Conservation (phyloP, 2,888 invertebrate genomes). For the Hemithea aestivaria region DNA sequence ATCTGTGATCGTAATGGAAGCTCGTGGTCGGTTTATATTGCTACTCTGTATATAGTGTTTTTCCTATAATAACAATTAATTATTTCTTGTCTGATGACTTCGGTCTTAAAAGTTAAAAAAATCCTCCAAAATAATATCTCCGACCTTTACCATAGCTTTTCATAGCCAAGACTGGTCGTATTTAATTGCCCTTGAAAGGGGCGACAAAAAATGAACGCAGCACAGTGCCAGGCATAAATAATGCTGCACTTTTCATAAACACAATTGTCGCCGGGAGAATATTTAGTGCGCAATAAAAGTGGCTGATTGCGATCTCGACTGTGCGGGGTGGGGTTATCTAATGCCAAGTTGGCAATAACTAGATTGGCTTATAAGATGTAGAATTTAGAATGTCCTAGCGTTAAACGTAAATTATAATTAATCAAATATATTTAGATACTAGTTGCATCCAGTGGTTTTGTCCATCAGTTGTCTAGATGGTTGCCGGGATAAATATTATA, state of each 20-base stretch:
- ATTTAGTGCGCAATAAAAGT: conserved; percentile 76
- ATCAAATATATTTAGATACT: no score
- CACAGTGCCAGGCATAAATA: conserved; percentile 65
- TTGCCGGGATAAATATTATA: no score
- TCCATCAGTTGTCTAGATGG: no score
- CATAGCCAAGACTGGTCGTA: conserved; percentile 75
- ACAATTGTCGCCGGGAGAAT: conserved; percentile 79
- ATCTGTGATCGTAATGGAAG: no score
- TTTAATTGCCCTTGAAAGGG: conserved; percentile 80
- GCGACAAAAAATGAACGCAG: conserved; percentile 72
- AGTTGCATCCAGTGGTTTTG: no score
- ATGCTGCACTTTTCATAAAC: conserved; percentile 79
- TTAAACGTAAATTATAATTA: no score
- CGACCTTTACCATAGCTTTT: conserved; percentile 66
- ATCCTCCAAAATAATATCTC: conserved; percentile 32
- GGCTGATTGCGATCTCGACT: conserved; percentile 52
- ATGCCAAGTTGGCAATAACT: conserved; percentile 33
- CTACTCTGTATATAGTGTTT: no score
- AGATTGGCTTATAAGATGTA: conserved; percentile 6
- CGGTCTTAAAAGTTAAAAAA: conserved; percentile 13
- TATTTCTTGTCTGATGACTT: neutral
- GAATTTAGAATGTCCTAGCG: no score
- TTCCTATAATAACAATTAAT: no score
- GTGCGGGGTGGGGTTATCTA: conserved; percentile 46
- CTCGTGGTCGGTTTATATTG: no score